Percentiles rank a stretch among this genome's conserved stretches.
Conservation (phyloP, 2,888 invertebrate genomes). For the Pandemis corylana region DNA sequence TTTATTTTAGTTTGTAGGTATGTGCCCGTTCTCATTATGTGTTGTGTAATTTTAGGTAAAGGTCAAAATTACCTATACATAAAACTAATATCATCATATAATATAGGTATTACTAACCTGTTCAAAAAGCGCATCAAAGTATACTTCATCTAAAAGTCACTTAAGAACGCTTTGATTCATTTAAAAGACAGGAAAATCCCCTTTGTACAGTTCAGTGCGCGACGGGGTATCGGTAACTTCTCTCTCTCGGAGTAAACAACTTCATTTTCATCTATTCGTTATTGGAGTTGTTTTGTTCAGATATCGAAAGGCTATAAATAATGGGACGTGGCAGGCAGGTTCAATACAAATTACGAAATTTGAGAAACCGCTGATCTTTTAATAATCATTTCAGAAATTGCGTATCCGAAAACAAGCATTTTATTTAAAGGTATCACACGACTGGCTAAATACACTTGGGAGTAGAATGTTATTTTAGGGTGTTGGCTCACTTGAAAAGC, state of each 20-base stretch:
- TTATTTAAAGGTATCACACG: conserved; percentile 8
- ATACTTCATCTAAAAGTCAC: neutral
- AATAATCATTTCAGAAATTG: conserved; percentile 17
- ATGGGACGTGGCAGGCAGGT: conserved; percentile 43
- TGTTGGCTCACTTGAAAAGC: conserved; percentile 9
- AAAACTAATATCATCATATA: no score
- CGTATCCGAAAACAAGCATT: neutral
- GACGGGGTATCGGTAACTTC: conserved; percentile 10
- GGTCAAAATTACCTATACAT: neutral
- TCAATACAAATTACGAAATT: conserved; percentile 22
- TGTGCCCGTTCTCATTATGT: no score
- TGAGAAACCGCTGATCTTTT: conserved; percentile 14
- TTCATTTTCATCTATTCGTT: conserved; percentile 44
- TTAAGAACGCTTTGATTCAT: conserved; percentile 1
- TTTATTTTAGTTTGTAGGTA: no score
- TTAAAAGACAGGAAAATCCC: conserved; percentile 1
- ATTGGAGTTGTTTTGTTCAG: conserved; percentile 47
- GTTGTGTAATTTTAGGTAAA: neutral
- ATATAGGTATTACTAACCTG: neutral
- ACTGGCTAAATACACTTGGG: neutral
- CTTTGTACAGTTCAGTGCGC: conserved; percentile 6
- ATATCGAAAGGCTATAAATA: conserved; percentile 48
- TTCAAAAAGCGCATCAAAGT: neutral
- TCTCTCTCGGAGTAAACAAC: conserved; percentile 35
- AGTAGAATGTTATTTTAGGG: conserved; percentile 7